These are phyloP conservation scores for Prochilodus magdalenae DNA, from an alignment of 2,113 vertebrate genomes.

Conservation along the genomic window DNA sequence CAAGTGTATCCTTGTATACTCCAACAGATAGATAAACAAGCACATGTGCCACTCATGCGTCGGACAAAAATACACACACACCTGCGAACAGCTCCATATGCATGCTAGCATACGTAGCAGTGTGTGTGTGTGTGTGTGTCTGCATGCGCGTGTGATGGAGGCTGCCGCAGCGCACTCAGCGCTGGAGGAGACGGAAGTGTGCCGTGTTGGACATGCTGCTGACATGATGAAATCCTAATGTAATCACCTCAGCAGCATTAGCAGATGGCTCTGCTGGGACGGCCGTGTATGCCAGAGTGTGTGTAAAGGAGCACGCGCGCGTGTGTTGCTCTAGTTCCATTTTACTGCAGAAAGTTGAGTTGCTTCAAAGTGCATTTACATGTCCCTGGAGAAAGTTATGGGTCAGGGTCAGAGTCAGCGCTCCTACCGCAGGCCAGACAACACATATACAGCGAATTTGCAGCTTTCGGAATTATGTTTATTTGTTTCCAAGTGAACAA, in stretches of 20 bases:
- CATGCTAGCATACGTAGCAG: neutral
- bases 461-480: neutral
- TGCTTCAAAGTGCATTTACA: slow-evolving; percentile 7
- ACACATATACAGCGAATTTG: neutral
- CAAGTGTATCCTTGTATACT: neutral
- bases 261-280: neutral
- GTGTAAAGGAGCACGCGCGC: neutral
- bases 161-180: neutral
- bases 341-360: slow-evolving; percentile 7
- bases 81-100: neutral
- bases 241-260: slow-evolving; percentile 41
- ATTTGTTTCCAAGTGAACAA: slow-evolving; percentile 9
- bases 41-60: neutral
- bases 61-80: neutral
- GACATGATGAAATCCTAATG: slow-evolving; percentile 50
- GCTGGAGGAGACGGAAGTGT: slow-evolving; percentile 16
- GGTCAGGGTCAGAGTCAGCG: neutral
- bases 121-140: slow-evolving; percentile 33
- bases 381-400: neutral
- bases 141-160: neutral
- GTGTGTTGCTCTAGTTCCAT: neutral
- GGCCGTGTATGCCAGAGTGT: neutral
- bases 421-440: neutral
- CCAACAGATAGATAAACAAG: neutral
- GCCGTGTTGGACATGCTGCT: slow-evolving; percentile 30